Conservation (phyloP, 92 coral and sea anemone species). For the Chrysogorgia sp. region DNA sequence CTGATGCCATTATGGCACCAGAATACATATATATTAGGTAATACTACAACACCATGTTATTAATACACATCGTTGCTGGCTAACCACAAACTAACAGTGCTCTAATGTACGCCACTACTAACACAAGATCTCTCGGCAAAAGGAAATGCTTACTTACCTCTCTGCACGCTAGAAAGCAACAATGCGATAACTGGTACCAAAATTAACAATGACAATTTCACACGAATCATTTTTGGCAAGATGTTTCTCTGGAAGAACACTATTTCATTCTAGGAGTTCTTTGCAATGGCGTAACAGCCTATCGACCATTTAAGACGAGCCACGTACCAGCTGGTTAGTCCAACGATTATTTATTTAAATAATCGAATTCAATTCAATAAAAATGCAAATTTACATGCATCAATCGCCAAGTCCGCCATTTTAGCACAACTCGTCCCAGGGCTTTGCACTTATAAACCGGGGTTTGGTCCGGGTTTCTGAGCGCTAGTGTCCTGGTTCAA, state of each 20-base stretch:
- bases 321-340: slow-evolving; percentile 17
- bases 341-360: slow-evolving; percentile 10
- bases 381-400: slow-evolving; percentile 13
- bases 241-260: neutral
- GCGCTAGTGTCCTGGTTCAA: too few species aligned
- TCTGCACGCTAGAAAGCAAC: slow-evolving; percentile 6
- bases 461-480: too few species aligned
- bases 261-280: slow-evolving; percentile 6
- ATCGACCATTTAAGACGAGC: slow-evolving; percentile 27
- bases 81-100: too few species aligned
- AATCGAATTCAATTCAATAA: neutral
- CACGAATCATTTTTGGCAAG: slow-evolving; percentile 18
- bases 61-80: too few species aligned
- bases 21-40: too few species aligned
- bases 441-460: too few species aligned
- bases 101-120: too few species aligned
- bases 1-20: too few species aligned
- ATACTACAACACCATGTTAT: too few species aligned
- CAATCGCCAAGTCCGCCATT: neutral
- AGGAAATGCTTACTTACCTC: slow-evolving; percentile 13
- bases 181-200: slow-evolving; percentile 35
- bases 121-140: neutral
- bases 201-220: slow-evolving; percentile 8
- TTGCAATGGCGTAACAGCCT: slow-evolving; percentile 9
- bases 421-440: too few species aligned